Percentiles rank a stretch among this genome's conserved stretches.
phyloP scores from a whole-genome alignment of 2,113 vertebrate species.

The Nyctereutes procyonoides region DNA sequence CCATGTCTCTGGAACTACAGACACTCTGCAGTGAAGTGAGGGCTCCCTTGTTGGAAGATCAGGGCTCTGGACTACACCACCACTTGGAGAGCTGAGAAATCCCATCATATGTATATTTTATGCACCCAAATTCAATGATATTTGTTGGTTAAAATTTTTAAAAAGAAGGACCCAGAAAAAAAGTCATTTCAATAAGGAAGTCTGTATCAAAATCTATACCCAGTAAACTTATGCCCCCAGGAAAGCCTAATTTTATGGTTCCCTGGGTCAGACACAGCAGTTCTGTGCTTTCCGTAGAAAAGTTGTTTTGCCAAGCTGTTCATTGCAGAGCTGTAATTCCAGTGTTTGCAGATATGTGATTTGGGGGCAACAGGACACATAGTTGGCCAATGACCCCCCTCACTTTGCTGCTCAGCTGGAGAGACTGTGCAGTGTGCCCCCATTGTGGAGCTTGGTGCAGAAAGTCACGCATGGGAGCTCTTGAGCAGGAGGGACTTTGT shows the following conservation, averaged over 20 bases:
- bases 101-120: background rate
- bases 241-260: background rate
- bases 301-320: background rate
- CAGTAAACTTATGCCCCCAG: background rate
- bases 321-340: background rate
- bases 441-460: background rate
- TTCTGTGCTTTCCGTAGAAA: background rate
- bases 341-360: background rate
- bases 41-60: rapidly evolving
- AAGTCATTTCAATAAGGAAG: background rate
- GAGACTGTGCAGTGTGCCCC: background rate
- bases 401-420: background rate
- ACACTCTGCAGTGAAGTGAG: background rate
- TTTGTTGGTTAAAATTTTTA: background rate
- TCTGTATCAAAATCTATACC: background rate
- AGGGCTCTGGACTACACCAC: background rate
- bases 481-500: background rate
- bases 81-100: background rate
- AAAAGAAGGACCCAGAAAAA: background rate
- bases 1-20: too few species aligned
- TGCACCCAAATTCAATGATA: background rate
- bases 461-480: background rate
- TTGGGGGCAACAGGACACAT: background rate
- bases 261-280: background rate
- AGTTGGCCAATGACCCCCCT: background rate